These are phyloP conservation scores for Crepidodera aurea DNA, from an alignment of 2,888 invertebrate genomes.

Conservation along the genomic window DNA sequence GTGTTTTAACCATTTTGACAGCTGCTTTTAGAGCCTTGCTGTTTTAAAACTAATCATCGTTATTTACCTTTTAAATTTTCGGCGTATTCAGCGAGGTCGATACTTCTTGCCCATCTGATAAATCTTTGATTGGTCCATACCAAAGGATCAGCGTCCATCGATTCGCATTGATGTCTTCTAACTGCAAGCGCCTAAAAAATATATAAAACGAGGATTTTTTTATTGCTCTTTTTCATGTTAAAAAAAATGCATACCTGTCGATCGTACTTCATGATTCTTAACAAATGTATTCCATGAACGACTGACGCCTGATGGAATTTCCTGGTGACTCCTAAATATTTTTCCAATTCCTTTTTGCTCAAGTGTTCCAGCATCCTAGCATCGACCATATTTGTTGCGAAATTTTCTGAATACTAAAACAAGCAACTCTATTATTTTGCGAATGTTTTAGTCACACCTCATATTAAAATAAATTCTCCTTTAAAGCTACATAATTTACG, in stretches of 20 bases:
- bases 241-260: constrained; percentile 81
- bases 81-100: constrained; percentile 93
- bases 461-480: too few species aligned
- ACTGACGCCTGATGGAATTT: constrained; percentile 96
- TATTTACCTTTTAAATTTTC: constrained; percentile 92
- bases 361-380: constrained; percentile 92
- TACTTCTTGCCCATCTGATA: constrained; percentile 91
- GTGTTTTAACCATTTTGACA: too few species aligned
- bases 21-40: too few species aligned
- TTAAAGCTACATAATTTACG: too few species aligned
- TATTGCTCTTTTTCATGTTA: too few species aligned
- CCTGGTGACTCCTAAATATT: constrained; percentile 88
- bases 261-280: constrained; percentile 92
- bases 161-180: constrained; percentile 87
- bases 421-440: not conserved
- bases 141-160: constrained; percentile 87
- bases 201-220: not conserved
- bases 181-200: constrained; percentile 79
- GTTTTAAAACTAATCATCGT: too few species aligned
- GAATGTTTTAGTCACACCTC: too few species aligned
- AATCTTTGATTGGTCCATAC: constrained; percentile 97
- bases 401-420: constrained; percentile 83
- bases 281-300: constrained; percentile 90
- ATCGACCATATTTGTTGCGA: constrained; percentile 89
- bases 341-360: constrained; percentile 93